These are phyloP conservation scores for Littorina saxatilis DNA, from an alignment of 1,140 invertebrate species.

Conservation along the genomic window DNA sequence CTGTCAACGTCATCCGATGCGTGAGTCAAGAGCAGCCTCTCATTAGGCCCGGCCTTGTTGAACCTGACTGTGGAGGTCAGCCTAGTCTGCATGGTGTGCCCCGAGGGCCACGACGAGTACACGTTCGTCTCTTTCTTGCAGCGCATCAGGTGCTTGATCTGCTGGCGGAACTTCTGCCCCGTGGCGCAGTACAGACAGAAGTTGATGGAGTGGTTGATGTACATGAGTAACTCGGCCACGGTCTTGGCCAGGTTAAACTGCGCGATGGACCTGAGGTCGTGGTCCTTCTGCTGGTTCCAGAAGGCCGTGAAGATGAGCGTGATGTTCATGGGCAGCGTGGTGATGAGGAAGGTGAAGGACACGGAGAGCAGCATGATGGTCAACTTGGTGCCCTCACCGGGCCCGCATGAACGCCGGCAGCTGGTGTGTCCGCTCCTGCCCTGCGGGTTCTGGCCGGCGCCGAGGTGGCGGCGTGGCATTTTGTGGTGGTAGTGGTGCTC, in stretches of 20 bases:
- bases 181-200: constrained; percentile 76
- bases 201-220: constrained; percentile 75
- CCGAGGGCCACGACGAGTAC: background rate
- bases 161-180: constrained; percentile 70
- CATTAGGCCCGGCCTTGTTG: background rate
- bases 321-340: constrained; percentile 73
- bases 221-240: constrained; percentile 72
- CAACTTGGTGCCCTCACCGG: constrained; percentile 62
- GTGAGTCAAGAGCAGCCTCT: too few relatives aligned
- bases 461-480: constrained; percentile 19
- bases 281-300: constrained; percentile 47
- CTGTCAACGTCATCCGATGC: too few relatives aligned
- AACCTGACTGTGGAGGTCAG: background rate
- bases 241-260: constrained; percentile 62
- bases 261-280: constrained; percentile 41
- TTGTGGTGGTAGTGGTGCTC: constrained; percentile 33
- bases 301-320: constrained; percentile 64
- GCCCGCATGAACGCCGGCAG: constrained; percentile 38
- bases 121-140: background rate
- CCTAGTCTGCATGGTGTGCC: background rate
- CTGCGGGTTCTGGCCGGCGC: background rate
- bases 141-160: background rate
- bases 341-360: constrained; percentile 72
- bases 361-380: constrained; percentile 72
- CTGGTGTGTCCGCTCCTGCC: background rate